Base-by-base conservation (phyloP, 2,113 vertebrate genomes). In the Riparia riparia region DNA sequence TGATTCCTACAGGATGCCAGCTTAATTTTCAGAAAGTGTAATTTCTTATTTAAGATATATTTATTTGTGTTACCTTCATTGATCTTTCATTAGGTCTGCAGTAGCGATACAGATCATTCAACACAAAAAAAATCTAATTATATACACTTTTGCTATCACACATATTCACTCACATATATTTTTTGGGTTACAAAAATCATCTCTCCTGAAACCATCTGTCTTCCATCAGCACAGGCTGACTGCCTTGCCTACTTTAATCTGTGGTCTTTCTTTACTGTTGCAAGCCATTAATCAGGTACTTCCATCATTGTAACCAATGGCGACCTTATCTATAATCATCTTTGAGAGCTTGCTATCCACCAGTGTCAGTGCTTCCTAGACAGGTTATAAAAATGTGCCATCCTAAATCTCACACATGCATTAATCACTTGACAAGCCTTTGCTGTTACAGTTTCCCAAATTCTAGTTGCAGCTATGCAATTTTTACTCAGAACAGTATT, bases 281-380 rank as follows among this genome's bases (percentile, higher is more conserved):
- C 87, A 86, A 94, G 45, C 91, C 71, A 94, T 97, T 93, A 95
- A 97, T 96, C 95, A 96, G 64, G 74, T 86, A 76, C 68, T 95
- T 95, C 80, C 78, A 92, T 93, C 93, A 51, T 31, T 28, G 68
- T 90, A 94, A 91, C 78, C 81, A 93, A 89, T 47, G 65, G 94
- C 2, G 76, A 93, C 70, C 74, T 73, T 87, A 92, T 96, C 90
- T 87, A 54, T 96, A 97, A 96, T 95, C 57, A 94, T 90, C 87
- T 89, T 45, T 90, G 80, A 95, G 90, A 86, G 90, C 56, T 80
- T 85, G 57, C 58, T 68, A 91, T 80, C 54, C 37, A 56, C 44
- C 82, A 90, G 73, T 84, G 85, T 94, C 69, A 95, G 50, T 53
- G 82, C 51, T 44, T 49, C 25, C 54, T 58, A 95, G 54, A 60